Percentiles rank a stretch among this genome's conserved stretches.
These are phyloP conservation scores for Leucoraja ocellata DNA, from an alignment of 2,797 vertebrate genomes.

Conservation along the genomic window DNA sequence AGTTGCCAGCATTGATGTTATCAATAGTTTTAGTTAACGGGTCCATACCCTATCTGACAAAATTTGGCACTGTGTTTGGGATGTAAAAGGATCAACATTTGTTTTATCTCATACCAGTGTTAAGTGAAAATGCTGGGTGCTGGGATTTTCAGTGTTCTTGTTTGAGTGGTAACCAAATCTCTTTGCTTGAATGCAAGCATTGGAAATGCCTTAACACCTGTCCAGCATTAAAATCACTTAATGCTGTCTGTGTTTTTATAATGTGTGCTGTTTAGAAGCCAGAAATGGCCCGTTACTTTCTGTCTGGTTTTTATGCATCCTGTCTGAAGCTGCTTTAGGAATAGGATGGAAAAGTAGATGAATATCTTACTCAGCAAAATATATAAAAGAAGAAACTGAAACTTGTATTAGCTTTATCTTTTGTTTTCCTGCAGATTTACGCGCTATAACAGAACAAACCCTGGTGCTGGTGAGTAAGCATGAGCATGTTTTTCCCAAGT, in stretches of 20 bases:
- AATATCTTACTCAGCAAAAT: too few relatives aligned
- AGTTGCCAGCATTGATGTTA: neutral
- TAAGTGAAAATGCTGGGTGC: neutral
- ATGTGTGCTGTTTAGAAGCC: neutral
- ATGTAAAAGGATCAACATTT: neutral
- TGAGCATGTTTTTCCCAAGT: neutral
- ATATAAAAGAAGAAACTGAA: too few relatives aligned
- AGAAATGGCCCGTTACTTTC: neutral
- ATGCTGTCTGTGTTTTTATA: neutral
- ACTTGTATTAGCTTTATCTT: neutral
- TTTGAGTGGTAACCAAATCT: neutral
- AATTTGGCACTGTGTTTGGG: neutral
- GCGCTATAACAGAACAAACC: neutral
- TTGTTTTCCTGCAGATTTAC: neutral
- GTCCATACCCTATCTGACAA: neutral
- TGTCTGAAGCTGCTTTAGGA: neutral
- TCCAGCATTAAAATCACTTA: slow-evolving; percentile 3
- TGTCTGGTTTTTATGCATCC: neutral
- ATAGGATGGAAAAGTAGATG: too few relatives aligned
- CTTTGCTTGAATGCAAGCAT: neutral
- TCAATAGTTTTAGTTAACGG: neutral
- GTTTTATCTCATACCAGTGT: neutral
- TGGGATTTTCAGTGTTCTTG: neutral
- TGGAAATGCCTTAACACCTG: slow-evolving; percentile 18
- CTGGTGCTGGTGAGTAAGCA: neutral